Evolutionary conservation across 2,113 vertebrate species (phyloP), one percentile per base, ranked within the genome.

Genomic region (Polypterus bichir): DNA sequence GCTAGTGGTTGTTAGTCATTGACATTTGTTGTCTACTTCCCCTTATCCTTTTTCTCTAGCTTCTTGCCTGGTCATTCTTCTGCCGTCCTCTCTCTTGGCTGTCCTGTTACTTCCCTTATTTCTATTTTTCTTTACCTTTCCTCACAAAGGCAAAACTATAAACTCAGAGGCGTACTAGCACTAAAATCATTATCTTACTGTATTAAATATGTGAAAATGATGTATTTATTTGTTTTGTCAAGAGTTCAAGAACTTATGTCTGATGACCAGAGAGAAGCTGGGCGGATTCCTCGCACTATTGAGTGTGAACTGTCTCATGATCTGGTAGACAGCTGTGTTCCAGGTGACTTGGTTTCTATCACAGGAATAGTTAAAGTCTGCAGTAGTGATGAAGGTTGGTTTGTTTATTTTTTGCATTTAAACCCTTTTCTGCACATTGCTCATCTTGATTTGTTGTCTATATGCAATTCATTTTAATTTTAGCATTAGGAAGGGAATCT

Each of bases 261-360:
- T 0, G 96, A 92, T 1, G 93, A 97, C 67, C 92, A 97, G 66
- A 80, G 86, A 68, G 96, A 98, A 79, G 85, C 92, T 0, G 95
- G 96, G 6, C 81, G 95, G 61, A 99, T 99, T 70, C 96, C 95
- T 1, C 89, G 96, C 57, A 96, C 93, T 0, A 90, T 97, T 0
- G 94, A 99, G 69, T 97, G 94, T 74, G 93, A 98, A 54, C 86
- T 99, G 67, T 79, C 84, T 58, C 87, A 95, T 1, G 95, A 97
- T 64, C 90, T 99, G 3, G 95, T 93, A 61, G 95, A 99, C 77
- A 94, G 92, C 77, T 93, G 93, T 64, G 92, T 97, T 9, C 96
- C 96, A 0, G 96, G 96, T 66, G 96, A 99, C 77, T 84, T 84
- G 0, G 88, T 99, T 44, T 97, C 92, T 0, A 59, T 99, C 48